Evolutionary conservation across 2,888 invertebrate species (phyloP).

Genomic region (Spodoptera picta): DNA sequence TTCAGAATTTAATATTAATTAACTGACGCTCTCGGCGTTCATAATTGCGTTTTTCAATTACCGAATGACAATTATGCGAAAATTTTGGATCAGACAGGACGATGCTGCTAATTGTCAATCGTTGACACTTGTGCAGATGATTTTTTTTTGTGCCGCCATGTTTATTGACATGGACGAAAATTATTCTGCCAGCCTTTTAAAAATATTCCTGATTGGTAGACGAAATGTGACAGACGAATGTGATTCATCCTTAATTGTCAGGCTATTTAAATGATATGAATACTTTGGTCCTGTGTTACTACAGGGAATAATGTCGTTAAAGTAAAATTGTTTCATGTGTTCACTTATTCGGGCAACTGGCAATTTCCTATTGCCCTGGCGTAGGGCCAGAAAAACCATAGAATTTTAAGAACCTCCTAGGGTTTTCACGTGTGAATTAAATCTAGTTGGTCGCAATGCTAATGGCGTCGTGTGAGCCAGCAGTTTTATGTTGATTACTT

Average conservation of each 20-base stretch:
- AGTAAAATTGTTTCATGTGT: no score
- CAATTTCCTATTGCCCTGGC: conserved; percentile 20
- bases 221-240: conserved; percentile 7
- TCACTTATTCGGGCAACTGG: neutral
- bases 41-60: conserved; percentile 89
- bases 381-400: conserved; percentile 15
- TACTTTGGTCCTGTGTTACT: no score
- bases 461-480: conserved; percentile 33
- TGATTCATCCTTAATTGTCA: conserved; percentile 21
- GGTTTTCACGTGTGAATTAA: conserved; percentile 41
- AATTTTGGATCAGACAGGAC: conserved; percentile 78
- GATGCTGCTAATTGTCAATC: conserved; percentile 79
- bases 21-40: conserved; percentile 81
- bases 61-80: conserved; percentile 85
- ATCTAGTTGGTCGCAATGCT: conserved; percentile 30
- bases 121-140: conserved; percentile 57
- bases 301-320: no score
- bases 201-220: conserved; percentile 16
- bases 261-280: neutral
- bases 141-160: conserved; percentile 53
- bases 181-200: conserved; percentile 35
- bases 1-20: conserved; percentile 89
- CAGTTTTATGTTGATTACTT: conserved; percentile 38
- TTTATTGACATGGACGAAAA: conserved; percentile 39
- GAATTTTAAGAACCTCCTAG: conserved; percentile 22